Evolutionary conservation across 1,140 invertebrate species (phyloP), one percentile per base, ranked within the genome.

Genomic region (Sycobia sp.): DNA sequence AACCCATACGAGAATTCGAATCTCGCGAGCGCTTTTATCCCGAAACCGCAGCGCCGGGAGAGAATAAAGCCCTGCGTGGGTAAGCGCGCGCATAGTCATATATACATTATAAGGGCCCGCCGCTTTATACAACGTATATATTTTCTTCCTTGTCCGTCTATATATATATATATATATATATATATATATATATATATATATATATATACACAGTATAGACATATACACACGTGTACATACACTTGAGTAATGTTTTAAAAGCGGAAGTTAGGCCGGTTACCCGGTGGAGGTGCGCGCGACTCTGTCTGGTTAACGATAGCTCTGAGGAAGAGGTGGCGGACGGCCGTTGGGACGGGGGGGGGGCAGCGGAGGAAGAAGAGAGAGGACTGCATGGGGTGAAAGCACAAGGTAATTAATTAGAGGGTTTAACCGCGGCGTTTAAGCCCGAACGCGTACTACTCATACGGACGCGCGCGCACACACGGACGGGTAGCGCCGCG

Each of bases 321-420:
- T 61, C 49, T 46, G 32, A 9, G 27, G 55, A 44, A 49, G 16
- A 38, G 16, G 20, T 1, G 38, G 22, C 14, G 7, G 5, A 41
- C 51, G 25, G 27, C 11, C 5, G 38, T n/a, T 9, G 20, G 5
- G 32, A 32, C 7, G 3, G 8, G 53, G 38, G 23, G 53, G 34
- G 13, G 29, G 36, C n/a, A 18, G 22, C 29, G n/a, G n/a, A n/a
- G n/a, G n/a, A n/a, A n/a, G n/a, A n/a, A n/a, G n/a, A n/a, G n/a
- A n/a, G n/a, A n/a, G n/a, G n/a, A n/a, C 4, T 32, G 29, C 29
- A 4, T 32, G 14, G 14, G 1, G 25, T 27, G 10, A 22, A 27
- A 47, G 51, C 55, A 49, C 34, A 67, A 55, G 68, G 69, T 75
- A 76, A 78, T 74, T 76, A 76, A 77, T 77, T 75, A 72, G 67